phyloP scores from a whole-genome alignment of 2,888 invertebrate genomes.

The Rapana venosa region DNA sequence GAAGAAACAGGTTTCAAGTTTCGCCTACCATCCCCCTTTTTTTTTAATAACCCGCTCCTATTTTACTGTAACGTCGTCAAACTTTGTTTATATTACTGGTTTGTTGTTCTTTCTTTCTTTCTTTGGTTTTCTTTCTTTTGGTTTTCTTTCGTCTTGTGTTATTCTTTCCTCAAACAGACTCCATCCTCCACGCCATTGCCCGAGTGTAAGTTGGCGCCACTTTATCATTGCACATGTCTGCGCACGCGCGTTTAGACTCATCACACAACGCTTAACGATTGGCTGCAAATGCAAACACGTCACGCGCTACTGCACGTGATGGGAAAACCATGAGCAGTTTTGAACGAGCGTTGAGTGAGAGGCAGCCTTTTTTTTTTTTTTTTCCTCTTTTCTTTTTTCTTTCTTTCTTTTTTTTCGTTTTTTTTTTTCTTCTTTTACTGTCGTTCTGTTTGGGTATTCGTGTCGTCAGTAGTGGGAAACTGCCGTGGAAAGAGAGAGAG shows the following conservation, averaged over 20 bases:
- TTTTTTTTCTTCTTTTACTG: too few species aligned
- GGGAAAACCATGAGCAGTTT: constrained; percentile 9
- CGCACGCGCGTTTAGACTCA: constrained; percentile 32
- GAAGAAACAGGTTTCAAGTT: too few species aligned
- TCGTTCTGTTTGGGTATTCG: too few species aligned
- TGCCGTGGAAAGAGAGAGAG: not conserved
- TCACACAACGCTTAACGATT: constrained; percentile 25
- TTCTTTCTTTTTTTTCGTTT: too few species aligned
- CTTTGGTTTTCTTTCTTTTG: not conserved
- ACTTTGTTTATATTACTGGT: too few species aligned
- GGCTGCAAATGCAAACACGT: constrained; percentile 39
- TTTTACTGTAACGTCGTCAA: too few species aligned
- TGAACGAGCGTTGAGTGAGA: constrained; percentile 32
- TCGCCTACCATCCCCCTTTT: too few species aligned
- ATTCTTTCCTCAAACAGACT: not conserved
- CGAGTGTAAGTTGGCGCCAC: constrained; percentile 21
- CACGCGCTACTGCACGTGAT: constrained; percentile 19
- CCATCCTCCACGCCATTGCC: not conserved
- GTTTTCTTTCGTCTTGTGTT: not conserved
- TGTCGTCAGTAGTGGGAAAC: not conserved
- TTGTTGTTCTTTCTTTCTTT: not conserved
- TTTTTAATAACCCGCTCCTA: too few species aligned
- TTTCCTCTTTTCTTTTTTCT: too few species aligned
- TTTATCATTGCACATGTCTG: constrained; percentile 39
- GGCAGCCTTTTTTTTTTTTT: not conserved